These are phyloP conservation scores for Hypotaenidia philippensis DNA, from an alignment of 2,797 vertebrate species.

Conservation along the genomic window DNA sequence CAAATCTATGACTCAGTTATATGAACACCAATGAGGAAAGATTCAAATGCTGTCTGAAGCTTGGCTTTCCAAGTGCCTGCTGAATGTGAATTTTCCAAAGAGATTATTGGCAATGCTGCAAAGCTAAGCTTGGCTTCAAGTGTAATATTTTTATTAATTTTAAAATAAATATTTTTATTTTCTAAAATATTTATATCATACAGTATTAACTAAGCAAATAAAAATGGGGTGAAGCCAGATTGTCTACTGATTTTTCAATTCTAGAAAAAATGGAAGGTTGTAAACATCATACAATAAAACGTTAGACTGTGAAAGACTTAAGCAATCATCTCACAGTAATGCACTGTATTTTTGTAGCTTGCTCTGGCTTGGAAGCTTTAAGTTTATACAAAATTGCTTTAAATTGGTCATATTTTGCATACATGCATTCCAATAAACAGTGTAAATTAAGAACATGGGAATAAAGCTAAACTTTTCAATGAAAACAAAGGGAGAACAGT, in stretches of 20 bases:
- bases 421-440: background rate
- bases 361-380: background rate
- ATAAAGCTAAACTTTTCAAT: background rate
- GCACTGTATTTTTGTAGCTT: background rate
- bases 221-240: background rate
- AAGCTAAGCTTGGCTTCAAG: background rate
- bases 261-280: background rate
- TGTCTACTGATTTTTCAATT: background rate
- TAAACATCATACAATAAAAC: background rate
- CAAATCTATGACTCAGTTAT: rapidly evolving
- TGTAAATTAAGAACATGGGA: background rate
- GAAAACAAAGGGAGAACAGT: background rate
- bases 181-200: background rate
- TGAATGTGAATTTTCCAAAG: background rate
- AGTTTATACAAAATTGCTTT: background rate
- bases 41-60: background rate
- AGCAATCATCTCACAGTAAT: background rate
- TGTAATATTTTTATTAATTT: background rate
- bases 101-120: background rate
- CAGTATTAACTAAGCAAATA: background rate
- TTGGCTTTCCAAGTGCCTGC: background rate
- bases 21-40: background rate
- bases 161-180: background rate
- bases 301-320: background rate
- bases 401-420: background rate